Conservation (phyloP, 2,888 invertebrate species). For the Pammene aurita region DNA sequence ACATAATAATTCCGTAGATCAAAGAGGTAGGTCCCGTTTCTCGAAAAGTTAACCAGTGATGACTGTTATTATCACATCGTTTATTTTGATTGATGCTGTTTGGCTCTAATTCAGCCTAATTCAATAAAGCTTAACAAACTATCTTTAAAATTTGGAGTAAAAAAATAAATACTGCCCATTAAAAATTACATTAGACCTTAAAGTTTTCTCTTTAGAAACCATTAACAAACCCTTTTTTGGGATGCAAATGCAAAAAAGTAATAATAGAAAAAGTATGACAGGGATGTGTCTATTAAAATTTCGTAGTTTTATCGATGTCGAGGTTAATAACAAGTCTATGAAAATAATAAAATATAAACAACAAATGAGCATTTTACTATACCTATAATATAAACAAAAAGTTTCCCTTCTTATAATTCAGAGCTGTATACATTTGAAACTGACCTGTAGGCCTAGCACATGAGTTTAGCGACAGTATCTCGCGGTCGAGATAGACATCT, state of each 20-base stretch:
- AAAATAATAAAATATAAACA: neutral
- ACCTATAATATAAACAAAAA: too few species aligned
- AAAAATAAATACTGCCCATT: neutral
- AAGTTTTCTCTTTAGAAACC: conserved; percentile 43
- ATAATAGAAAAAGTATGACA: conserved; percentile 43
- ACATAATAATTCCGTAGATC: conserved; percentile 42
- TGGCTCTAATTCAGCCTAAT: conserved; percentile 37
- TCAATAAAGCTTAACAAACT: conserved; percentile 50
- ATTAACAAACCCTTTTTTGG: conserved; percentile 45
- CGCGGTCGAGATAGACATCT: too few species aligned
- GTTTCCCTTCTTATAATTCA: too few species aligned
- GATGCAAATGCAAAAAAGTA: conserved; percentile 45
- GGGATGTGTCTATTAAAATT: conserved; percentile 40
- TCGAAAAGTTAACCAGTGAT: conserved; percentile 8
- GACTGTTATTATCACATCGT: conserved; percentile 23
- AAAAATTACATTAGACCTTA: conserved; percentile 42
- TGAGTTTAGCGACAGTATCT: too few species aligned
- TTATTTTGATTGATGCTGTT: conserved; percentile 33
- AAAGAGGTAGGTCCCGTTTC: neutral
- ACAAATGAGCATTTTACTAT: neutral
- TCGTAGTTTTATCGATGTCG: conserved; percentile 44
- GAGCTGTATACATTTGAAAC: too few species aligned
- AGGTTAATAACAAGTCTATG: neutral
- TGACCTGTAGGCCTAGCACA: too few species aligned
- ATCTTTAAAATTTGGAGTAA: conserved; percentile 43